Evolutionary conservation across 1,140 invertebrate species (phyloP), one percentile per base, ranked within the genome.

Genomic region (Pararge aegeria): DNA sequence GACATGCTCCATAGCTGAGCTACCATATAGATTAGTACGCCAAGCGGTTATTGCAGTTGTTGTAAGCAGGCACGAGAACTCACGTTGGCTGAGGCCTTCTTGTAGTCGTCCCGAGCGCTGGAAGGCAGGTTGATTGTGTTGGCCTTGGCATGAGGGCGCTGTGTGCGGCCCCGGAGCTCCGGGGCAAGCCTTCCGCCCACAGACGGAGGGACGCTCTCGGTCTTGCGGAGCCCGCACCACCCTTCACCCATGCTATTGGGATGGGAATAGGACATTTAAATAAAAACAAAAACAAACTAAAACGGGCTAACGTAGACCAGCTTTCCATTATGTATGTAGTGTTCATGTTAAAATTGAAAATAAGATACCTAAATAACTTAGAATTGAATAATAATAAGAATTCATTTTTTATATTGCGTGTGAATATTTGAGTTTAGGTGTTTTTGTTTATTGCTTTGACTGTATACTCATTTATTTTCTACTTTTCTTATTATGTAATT

Each of bases 71-170:
- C n/a, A 19, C 83, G 85, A 27, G 83, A 83, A 5, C 78, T 80
- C 37, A 80, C 77, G 48, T 73, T 79, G 21, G 29, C 21, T 13
- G 62, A 55, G 34, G 64, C 67, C 30, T 73, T 74, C 54, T 75
- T 75, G 61, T 72, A 68, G 49, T 80, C 73, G 65, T 79, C 75
- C 15, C 75, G 55, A 16, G 62, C 58, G 30, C 80, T 82, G 20
- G 81, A 73, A 13, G 91, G 91, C 63, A 92, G 87, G 64, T 91
- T 91, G 73, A 92, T 91, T 13, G 88, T 94, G 84, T 91, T 94
- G 73, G 91, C 92, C 87, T 94, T 94, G 44, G 76, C 78, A 91
- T 93, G 68, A 74, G 92, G 80, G 70, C 92, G 59, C 87, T 65
- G 91, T 77, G 64, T 85, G 67, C 67, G 90, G 70, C 63, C 51